A percentile compares a stretch with the other conserved stretches of the same genome.
These are phyloP conservation scores for Chesias legatella DNA, from an alignment of 2,888 invertebrate genomes.

Conservation along the genomic window DNA sequence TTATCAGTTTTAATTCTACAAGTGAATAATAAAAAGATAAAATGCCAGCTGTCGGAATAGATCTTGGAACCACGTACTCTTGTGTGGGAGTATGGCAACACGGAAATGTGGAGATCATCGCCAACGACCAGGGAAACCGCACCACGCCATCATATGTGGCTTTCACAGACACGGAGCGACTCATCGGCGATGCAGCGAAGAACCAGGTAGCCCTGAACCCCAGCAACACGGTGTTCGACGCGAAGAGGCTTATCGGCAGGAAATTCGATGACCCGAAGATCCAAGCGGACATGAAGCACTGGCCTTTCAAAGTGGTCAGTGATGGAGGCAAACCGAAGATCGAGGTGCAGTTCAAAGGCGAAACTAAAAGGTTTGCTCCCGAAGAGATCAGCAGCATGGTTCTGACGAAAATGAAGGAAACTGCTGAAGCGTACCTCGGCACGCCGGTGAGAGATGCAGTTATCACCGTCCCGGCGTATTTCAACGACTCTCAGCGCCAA, in stretches of 20 bases:
- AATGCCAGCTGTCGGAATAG: conserved; percentile 79
- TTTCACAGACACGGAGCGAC: conserved; percentile 84
- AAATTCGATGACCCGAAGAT: conserved; percentile 86
- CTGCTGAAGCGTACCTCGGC: conserved; percentile 87
- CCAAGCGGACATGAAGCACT: conserved; percentile 89
- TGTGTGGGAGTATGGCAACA: conserved; percentile 80
- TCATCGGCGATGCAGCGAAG: conserved; percentile 86
- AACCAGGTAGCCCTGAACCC: conserved; percentile 88
- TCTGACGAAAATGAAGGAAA: conserved; percentile 90
- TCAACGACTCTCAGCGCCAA: conserved; percentile 87
- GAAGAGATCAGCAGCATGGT: conserved; percentile 89
- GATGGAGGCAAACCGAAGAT: conserved; percentile 85
- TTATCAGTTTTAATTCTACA: conserved; percentile 15
- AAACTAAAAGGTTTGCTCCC: conserved; percentile 82
- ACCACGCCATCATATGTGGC: conserved; percentile 88
- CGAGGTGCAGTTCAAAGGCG: conserved; percentile 84
- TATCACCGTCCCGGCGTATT: conserved; percentile 90
- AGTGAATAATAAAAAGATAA: conserved; percentile 33
- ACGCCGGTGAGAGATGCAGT: conserved; percentile 84
- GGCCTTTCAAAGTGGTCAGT: conserved; percentile 88
- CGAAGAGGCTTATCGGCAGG: conserved; percentile 90
- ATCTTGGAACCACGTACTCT: conserved; percentile 80
- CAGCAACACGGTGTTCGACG: conserved; percentile 86
- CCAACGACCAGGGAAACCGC: conserved; percentile 84
- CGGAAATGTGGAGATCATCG: conserved; percentile 87